These are phyloP conservation scores for Valencia hispanica DNA, from an alignment of 2,797 vertebrate species.

Conservation along the genomic window DNA sequence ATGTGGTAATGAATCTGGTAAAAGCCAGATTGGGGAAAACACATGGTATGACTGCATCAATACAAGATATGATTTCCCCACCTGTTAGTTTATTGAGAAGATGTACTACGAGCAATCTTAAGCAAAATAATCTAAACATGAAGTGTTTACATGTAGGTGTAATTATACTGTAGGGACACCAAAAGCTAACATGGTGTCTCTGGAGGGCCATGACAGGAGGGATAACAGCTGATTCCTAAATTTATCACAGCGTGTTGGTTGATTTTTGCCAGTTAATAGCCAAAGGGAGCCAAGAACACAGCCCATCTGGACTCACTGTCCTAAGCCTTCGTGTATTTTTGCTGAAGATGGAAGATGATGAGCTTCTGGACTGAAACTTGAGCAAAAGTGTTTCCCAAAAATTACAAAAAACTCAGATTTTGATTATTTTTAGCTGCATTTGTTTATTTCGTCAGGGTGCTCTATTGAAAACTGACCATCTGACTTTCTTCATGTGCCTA, in stretches of 20 bases:
- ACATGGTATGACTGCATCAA: not conserved
- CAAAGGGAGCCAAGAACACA: not conserved
- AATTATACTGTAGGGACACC: not conserved
- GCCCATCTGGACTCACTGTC: not conserved
- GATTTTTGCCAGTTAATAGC: constrained; percentile 3
- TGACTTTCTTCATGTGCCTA: not conserved
- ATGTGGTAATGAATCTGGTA: not conserved
- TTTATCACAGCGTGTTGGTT: not conserved
- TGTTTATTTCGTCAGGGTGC: not conserved
- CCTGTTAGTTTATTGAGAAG: not conserved
- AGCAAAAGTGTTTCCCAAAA: not conserved
- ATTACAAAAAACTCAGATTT: not conserved
- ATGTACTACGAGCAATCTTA: not conserved
- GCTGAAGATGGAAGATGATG: too few relatives aligned
- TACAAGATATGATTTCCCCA: not conserved
- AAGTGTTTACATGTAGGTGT: not conserved
- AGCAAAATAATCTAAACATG: not conserved
- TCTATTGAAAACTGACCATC: too few relatives aligned
- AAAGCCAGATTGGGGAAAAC: not conserved
- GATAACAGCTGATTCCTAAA: constrained; percentile 1
- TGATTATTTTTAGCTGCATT: not conserved
- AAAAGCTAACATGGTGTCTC: not conserved
- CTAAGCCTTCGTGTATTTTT: not conserved
- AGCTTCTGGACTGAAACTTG: not conserved
- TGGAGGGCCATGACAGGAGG: not conserved